phyloP scores from a whole-genome alignment of 1,140 invertebrate species.

The Zaprionus nigranus region DNA sequence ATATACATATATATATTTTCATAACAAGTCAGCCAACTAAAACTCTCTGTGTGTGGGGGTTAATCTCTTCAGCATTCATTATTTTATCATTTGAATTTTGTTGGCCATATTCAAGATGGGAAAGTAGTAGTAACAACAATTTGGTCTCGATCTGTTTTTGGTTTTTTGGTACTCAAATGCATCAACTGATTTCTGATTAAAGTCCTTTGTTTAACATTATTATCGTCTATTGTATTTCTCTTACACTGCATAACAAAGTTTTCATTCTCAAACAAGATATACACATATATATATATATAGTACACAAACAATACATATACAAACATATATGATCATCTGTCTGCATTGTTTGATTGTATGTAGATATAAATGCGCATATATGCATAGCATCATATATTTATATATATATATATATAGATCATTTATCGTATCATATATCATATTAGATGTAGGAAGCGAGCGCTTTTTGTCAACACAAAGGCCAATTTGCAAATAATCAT shows the following conservation, averaged over 20 bases:
- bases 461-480: slow-evolving; percentile 85
- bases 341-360: neutral
- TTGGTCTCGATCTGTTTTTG: slow-evolving; percentile 30
- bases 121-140: slow-evolving; percentile 33
- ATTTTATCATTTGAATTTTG: slow-evolving; percentile 31
- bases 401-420: slow-evolving; percentile 40
- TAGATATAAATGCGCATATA: neutral
- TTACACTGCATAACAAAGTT: slow-evolving; percentile 62
- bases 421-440: slow-evolving; percentile 30
- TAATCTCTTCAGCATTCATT: slow-evolving; percentile 72
- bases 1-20: slow-evolving; percentile 31
- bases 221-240: slow-evolving; percentile 30
- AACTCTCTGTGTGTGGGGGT: slow-evolving; percentile 74
- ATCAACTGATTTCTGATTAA: slow-evolving; percentile 81
- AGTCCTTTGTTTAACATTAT: slow-evolving; percentile 50
- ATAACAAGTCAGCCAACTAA: slow-evolving; percentile 73
- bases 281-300: slow-evolving; percentile 1
- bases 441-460: slow-evolving; percentile 65
- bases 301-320: neutral
- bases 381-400: neutral
- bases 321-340: neutral
- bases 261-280: slow-evolving; percentile 33
- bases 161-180: slow-evolving; percentile 50
- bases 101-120: slow-evolving; percentile 47
- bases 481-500: slow-evolving; percentile 85